These are phyloP conservation scores for Melinaea marsaeus DNA, from an alignment of 2,888 invertebrate species.

Conservation along the genomic window DNA sequence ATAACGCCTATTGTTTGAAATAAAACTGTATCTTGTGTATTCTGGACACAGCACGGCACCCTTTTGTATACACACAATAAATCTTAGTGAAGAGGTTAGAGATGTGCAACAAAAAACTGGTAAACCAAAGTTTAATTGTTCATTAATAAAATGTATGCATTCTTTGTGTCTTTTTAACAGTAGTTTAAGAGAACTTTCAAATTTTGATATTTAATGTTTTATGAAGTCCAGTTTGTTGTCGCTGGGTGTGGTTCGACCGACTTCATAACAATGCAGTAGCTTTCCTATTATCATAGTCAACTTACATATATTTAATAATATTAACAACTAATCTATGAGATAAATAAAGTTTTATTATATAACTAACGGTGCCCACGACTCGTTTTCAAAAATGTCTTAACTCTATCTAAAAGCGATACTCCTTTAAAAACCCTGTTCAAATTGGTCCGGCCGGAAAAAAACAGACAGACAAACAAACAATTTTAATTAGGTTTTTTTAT, in stretches of 20 bases:
- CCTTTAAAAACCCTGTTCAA: no score
- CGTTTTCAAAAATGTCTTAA: no score
- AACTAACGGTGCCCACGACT: no score
- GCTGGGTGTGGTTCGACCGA: conserved; percentile 61
- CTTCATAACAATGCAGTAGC: conserved; percentile 67
- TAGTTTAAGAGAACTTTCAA: conserved; percentile 25
- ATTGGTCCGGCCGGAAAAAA: no score
- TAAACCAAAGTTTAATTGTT: no score
- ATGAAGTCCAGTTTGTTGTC: conserved; percentile 49
- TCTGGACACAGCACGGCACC: conserved; percentile 22
- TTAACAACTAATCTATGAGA: no score
- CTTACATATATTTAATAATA: conserved; percentile 9
- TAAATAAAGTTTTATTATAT: no score
- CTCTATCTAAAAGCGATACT: no score
- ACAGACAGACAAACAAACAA: no score
- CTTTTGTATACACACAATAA: conserved; percentile 17
- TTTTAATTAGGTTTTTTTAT: no score
- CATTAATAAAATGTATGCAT: no score
- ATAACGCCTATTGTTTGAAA: conserved; percentile 55
- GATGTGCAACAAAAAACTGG: neutral
- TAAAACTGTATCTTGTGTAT: conserved; percentile 43
- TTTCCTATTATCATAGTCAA: conserved; percentile 30
- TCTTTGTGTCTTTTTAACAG: no score
- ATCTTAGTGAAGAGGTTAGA: conserved; percentile 14
- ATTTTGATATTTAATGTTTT: conserved; percentile 41